A percentile compares a stretch with the other conserved stretches of the same genome.
phyloP scores from a whole-genome alignment of 2,888 invertebrate species.

The Aphidoletes aphidimyza region DNA sequence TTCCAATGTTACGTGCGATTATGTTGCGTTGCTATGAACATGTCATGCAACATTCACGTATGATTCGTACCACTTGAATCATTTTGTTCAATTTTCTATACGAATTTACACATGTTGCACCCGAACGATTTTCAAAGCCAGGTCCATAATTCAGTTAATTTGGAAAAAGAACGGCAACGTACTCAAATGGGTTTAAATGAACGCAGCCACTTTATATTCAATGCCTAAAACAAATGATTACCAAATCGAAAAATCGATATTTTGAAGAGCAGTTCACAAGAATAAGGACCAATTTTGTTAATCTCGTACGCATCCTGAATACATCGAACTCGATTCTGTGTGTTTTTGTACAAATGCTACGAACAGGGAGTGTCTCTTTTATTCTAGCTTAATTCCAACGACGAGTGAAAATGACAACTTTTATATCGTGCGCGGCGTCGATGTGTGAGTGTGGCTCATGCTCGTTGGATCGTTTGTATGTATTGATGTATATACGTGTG shows the following conservation, averaged over 20 bases:
- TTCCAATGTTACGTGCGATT: slow-evolving; percentile 20
- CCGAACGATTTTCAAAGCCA: not conserved
- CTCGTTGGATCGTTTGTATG: slow-evolving; percentile 1
- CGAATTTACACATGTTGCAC: slow-evolving; percentile 47
- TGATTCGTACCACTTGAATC: not conserved
- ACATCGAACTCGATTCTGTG: not conserved
- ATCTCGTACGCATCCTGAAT: slow-evolving; percentile 43
- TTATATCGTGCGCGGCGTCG: slow-evolving; percentile 43
- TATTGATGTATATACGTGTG: not conserved
- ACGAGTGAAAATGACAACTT: slow-evolving; percentile 55
- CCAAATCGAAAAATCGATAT: slow-evolving; percentile 28
- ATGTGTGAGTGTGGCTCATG: not conserved
- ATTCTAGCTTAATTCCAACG: slow-evolving; percentile 34
- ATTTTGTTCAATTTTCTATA: not conserved
- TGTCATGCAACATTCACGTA: not conserved
- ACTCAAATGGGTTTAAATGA: not conserved
- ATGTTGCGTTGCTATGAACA: not conserved
- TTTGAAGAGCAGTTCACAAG: not conserved
- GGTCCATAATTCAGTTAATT: not conserved
- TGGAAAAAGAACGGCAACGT: not conserved
- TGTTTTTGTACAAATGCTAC: not conserved
- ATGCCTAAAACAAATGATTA: not conserved
- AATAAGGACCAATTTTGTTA: not conserved
- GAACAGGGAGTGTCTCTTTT: slow-evolving; percentile 55
- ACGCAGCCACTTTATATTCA: not conserved